Evolutionary conservation across 2,888 invertebrate genomes (phyloP).

Genomic region (Dusona sp.): DNA sequence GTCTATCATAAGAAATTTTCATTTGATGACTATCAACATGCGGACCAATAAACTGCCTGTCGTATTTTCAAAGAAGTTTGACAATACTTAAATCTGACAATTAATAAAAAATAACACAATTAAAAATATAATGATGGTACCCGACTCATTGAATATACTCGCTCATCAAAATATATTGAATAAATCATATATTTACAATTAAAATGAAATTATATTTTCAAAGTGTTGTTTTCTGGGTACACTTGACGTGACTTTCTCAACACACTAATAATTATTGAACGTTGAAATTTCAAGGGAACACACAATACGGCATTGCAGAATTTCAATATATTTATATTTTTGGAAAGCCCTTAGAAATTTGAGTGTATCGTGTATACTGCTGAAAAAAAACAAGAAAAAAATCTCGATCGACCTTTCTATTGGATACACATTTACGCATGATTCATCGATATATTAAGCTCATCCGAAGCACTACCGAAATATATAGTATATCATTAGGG

Average conservation of each 20-base stretch:
- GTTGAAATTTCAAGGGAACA: slow-evolving; percentile 32
- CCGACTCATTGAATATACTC: neutral
- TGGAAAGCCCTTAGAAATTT: slow-evolving; percentile 32
- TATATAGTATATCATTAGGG: neutral
- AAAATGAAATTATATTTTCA: slow-evolving; percentile 3
- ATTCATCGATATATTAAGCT: slow-evolving; percentile 61
- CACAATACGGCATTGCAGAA: slow-evolving; percentile 18
- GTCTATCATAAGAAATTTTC: neutral
- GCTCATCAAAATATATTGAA: neutral
- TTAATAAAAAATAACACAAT: neutral
- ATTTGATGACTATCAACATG: slow-evolving; percentile 50
- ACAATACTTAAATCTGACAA: neutral
- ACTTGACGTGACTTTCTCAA: neutral
- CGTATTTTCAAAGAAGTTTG: slow-evolving; percentile 41
- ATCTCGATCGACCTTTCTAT: slow-evolving; percentile 37
- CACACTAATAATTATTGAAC: slow-evolving; percentile 23
- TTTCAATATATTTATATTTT: slow-evolving; percentile 22
- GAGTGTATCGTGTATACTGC: slow-evolving; percentile 5
- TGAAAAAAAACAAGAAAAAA: slow-evolving; percentile 20
- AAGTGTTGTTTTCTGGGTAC: neutral
- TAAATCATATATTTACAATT: slow-evolving; percentile 1
- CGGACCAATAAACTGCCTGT: slow-evolving; percentile 35
- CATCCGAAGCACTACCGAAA: slow-evolving; percentile 59
- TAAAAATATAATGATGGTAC: neutral
- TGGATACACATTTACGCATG: slow-evolving; percentile 61